Evolutionary conservation across 2,888 invertebrate genomes (phyloP).

Genomic region (Aphodius granarius): DNA sequence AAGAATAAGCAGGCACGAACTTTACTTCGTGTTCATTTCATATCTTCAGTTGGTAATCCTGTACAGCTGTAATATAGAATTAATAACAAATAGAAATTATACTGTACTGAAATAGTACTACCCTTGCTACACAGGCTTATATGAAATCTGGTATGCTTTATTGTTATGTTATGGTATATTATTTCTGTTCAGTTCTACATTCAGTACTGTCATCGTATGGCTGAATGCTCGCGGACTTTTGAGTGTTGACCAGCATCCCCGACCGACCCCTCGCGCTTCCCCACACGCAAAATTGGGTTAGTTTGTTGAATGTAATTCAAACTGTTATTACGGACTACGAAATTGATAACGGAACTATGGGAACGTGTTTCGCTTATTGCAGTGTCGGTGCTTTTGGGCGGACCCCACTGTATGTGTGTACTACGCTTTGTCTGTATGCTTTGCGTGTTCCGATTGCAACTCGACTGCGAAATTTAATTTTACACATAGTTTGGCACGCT

Average conservation of each 20-base stretch:
- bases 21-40: too few relatives aligned
- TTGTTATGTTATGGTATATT: neutral
- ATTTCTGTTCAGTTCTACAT: neutral
- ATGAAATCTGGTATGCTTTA: neutral
- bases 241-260: neutral
- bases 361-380: conserved; percentile 11
- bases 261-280: neutral
- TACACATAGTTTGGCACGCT: conserved; percentile 3
- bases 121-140: neutral
- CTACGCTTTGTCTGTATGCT: neutral
- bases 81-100: neutral
- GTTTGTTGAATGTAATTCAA: conserved; percentile 14
- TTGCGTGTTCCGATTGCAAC: conserved; percentile 1
- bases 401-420: neutral
- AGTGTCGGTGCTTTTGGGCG: neutral
- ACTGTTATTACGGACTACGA: conserved; percentile 9
- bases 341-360: conserved; percentile 6
- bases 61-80: neutral
- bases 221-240: neutral
- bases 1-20: too few relatives aligned
- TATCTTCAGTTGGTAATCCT: neutral
- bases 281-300: neutral
- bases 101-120: neutral
- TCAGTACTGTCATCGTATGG: neutral
- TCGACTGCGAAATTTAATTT: conserved; percentile 13